phyloP scores from a whole-genome alignment of 2,888 invertebrate genomes.

The Girardia tigrina region DNA sequence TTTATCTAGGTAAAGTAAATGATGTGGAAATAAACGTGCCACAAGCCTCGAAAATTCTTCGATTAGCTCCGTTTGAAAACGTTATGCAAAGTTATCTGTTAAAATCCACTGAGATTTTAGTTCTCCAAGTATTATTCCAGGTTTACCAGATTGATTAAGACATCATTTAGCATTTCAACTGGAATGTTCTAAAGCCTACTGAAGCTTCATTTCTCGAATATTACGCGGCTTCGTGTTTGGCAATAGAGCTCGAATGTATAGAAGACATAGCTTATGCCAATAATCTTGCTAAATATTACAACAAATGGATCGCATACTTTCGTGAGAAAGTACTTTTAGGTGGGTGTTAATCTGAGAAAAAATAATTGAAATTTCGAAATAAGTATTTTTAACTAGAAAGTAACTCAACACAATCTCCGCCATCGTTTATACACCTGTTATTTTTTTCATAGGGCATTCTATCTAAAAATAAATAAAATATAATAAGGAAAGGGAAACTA shows the following conservation, averaged over 20 bases:
- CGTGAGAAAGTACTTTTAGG: slow-evolving; percentile 26
- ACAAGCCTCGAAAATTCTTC: slow-evolving; percentile 29
- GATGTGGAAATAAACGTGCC: slow-evolving; percentile 33
- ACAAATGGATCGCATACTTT: slow-evolving; percentile 33
- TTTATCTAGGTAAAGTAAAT: slow-evolving; percentile 29
- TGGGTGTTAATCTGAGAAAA: no score
- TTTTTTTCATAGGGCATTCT: no score
- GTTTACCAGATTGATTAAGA: not conserved
- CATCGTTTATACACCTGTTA: no score
- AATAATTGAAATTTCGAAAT: no score
- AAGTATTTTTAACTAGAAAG: no score
- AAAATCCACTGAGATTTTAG: slow-evolving; percentile 21
- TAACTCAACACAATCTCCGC: no score
- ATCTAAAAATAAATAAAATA: no score
- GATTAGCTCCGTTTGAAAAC: slow-evolving; percentile 15
- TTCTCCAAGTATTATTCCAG: slow-evolving; percentile 18
- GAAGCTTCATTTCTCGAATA: slow-evolving; percentile 32
- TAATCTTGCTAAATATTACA: slow-evolving; percentile 29
- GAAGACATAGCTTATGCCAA: slow-evolving; percentile 1
- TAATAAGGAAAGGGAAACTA: no score
- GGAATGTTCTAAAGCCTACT: slow-evolving; percentile 29
- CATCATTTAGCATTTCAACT: slow-evolving; percentile 26
- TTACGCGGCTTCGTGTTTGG: slow-evolving; percentile 29
- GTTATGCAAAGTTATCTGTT: not conserved
- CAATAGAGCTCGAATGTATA: slow-evolving; percentile 27